Evolutionary conservation across 2,113 vertebrate species (phyloP).

Genomic region (Gavialis gangeticus): DNA sequence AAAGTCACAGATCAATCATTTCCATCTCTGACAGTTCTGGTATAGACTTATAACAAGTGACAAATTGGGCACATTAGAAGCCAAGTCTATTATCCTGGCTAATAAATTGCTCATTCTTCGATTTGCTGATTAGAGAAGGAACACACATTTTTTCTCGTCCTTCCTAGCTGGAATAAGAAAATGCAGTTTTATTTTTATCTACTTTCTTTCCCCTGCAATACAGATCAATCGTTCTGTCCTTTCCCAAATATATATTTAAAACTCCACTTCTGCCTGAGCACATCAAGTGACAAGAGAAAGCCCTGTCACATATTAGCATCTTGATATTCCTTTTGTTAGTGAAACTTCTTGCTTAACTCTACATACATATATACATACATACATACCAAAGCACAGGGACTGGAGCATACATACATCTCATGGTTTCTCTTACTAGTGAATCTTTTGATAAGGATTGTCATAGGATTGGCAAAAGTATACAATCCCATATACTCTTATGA

Average conservation of each 20-base stretch:
- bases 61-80: neutral
- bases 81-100: conserved; percentile 16
- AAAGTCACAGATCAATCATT: conserved; percentile 10
- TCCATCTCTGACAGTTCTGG: conserved; percentile 7
- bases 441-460: neutral
- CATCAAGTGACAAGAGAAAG: neutral
- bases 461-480: neutral
- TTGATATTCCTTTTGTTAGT: neutral
- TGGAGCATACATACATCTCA: neutral
- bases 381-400: no score
- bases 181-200: conserved; percentile 34
- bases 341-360: neutral
- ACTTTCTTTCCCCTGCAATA: neutral
- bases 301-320: neutral
- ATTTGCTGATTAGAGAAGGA: conserved; percentile 12
- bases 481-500: neutral
- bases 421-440: neutral
- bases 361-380: neutral
- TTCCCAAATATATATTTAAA: conserved; percentile 20
- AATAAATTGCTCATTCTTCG: conserved; percentile 29
- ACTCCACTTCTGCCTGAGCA: neutral
- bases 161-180: neutral
- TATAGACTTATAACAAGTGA: neutral
- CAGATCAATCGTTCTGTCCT: conserved; percentile 58
- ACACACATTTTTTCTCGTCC: conserved; percentile 4